Evolutionary conservation across 2,113 vertebrate species (phyloP), one percentile per base, ranked within the genome.

Genomic region (Lagopus leucura): DNA sequence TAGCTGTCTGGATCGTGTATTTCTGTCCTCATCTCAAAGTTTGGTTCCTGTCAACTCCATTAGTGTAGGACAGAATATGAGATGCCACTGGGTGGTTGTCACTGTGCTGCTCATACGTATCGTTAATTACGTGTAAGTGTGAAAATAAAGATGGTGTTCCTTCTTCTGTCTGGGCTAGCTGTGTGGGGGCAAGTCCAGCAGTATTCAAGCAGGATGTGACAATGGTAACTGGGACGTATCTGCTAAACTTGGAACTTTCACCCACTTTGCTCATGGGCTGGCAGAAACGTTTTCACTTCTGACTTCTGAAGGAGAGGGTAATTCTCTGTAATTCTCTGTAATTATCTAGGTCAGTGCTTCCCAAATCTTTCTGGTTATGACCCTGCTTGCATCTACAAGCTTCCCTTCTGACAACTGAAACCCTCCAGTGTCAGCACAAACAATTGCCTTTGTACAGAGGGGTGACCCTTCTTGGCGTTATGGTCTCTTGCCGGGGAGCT

Each of bases 281-380:
- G 64, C 50, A 74, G 47, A 86, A 90, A 50, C 48, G 4, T 70
- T 45, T 70, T 73, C 60, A 5, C 36, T 92, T 48, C 38, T 43
- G 32, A 25, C 21, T 57, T 85, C 82, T 80, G 78, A 54, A 67
- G 80, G 80, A 94, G 65, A 60, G 77, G 70, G 70, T 83, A 66
- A 38, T 18, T 87, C 69, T 81, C 58, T 84, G 70, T 83, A 66
- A 38, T 18, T 87, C 69, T 81, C 58, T 84, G 24, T 50, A 82
- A 88, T 94, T 91, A 77, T 81, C 76, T 94, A 89, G 95, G 96
- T 90, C 86, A 90, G 42, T 30, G 79, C 83, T 95, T 93, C 86
- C 88, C 82, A 80, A 55, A 42, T 72, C 82, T 69, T 95, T 63
- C 60, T 83, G 65, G 47, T 8, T 42, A 55, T 90, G 93, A 93